A percentile compares a stretch with the other conserved stretches of the same genome.
Evolutionary conservation across 1,140 invertebrate species (phyloP).

Genomic region (Sitobion miscanthi): DNA sequence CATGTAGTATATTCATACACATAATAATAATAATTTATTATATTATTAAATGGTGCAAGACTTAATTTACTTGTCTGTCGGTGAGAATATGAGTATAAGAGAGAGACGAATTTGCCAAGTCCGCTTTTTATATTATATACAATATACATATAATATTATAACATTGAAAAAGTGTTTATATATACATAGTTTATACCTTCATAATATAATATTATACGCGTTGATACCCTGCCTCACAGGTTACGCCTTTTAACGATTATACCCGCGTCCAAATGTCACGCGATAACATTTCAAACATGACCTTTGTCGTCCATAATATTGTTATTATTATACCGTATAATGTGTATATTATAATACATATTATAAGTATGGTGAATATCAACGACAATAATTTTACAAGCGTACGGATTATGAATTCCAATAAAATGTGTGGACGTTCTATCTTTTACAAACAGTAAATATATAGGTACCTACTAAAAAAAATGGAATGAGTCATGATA

Average conservation of each 20-base stretch:
- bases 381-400: neutral
- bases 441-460: neutral
- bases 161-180: neutral
- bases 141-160: neutral
- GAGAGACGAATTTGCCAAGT: neutral
- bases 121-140: neutral
- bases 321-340: neutral
- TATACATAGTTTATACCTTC: neutral
- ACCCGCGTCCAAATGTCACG: neutral
- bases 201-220: neutral
- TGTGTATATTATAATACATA: neutral
- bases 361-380: neutral
- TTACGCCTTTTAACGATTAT: constrained; percentile 27
- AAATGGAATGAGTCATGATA: no score
- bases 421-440: neutral
- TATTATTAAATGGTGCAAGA: neutral
- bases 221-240: neutral
- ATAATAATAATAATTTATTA: neutral
- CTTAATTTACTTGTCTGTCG: neutral
- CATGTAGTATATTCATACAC: neutral
- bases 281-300: constrained; percentile 34
- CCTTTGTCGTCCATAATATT: neutral
- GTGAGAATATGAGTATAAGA: neutral
- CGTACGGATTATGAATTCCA: no score
- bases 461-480: no score